These are phyloP conservation scores for Melangyna quadrimaculata DNA, from an alignment of 2,888 invertebrate species.

Conservation along the genomic window DNA sequence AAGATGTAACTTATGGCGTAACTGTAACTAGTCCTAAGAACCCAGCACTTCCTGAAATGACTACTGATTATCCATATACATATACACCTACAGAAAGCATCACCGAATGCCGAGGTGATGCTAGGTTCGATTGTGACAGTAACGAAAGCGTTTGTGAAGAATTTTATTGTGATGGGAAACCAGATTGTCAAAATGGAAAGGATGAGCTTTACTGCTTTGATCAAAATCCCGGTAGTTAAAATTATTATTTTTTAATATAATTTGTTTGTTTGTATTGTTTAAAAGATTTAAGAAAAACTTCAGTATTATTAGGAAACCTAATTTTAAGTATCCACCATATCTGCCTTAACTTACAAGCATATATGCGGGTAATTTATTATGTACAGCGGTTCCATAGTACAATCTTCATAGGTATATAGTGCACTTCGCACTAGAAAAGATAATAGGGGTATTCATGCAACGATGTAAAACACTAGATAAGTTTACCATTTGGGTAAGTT, in stretches of 20 bases:
- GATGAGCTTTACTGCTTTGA: conserved; percentile 77
- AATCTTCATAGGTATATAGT: no score
- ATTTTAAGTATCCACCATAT: background rate
- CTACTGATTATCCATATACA: conserved; percentile 69
- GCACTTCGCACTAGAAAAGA: no score
- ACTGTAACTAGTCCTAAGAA: background rate
- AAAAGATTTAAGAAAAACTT: background rate
- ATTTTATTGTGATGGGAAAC: conserved; percentile 76
- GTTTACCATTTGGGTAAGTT: no score
- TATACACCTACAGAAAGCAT: background rate
- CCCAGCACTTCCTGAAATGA: conserved; percentile 6
- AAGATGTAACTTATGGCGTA: background rate
- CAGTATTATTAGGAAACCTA: background rate
- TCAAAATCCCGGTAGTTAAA: conserved; percentile 53
- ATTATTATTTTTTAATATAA: background rate
- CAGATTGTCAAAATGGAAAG: conserved; percentile 79
- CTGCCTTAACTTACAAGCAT: no score
- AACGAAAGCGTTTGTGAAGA: conserved; percentile 77
- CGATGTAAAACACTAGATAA: no score
- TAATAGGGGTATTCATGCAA: no score
- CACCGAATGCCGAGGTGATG: conserved; percentile 77
- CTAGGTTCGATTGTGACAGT: conserved; percentile 76
- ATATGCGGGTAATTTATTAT: no score
- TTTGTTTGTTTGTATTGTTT: background rate
- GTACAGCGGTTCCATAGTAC: no score